Evolutionary conservation across 2,888 invertebrate species (phyloP), one percentile per base, ranked within the genome.

Genomic region (Ganaspis brasiliensis): DNA sequence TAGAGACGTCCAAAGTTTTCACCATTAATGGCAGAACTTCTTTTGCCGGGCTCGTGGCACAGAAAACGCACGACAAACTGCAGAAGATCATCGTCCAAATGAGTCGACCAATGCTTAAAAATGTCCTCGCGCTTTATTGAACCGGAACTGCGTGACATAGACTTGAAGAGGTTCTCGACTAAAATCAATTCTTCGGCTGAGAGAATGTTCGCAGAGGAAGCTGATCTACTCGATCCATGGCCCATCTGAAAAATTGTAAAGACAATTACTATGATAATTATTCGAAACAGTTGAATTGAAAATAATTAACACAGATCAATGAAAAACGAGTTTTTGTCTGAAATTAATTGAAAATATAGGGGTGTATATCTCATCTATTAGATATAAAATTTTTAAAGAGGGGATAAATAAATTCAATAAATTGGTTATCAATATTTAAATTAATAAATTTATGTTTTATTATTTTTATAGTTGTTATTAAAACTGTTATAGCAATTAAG

Each of bases 221-320:
- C 86, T 2, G 91, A 88, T 52, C 91, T 88, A 71, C 91, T 91
- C 61, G 88, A 88, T 76, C 88, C 90, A 79, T 91, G 91, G 83
- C 91, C 91, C 91, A 91, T 91, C 91, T 91, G 77, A 16, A 85
- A 87, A n/a, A n/a, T n/a, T n/a, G n/a, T n/a, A n/a, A n/a, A n/a
- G n/a, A n/a, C n/a, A n/a, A n/a, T n/a, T n/a, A n/a, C n/a, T n/a
- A n/a, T n/a, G n/a, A n/a, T n/a, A n/a, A n/a, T n/a, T n/a, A n/a
- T n/a, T n/a, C n/a, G n/a, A n/a, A n/a, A n/a, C n/a, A n/a, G n/a
- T n/a, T n/a, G n/a, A n/a, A n/a, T n/a, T n/a, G n/a, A n/a, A n/a
- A n/a, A n/a, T n/a, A n/a, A n/a, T n/a, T n/a, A n/a, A n/a, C n/a
- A n/a, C n/a, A n/a, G n/a, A n/a, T n/a, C n/a, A n/a, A n/a, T n/a